These are phyloP conservation scores for Astreopora myriophthalma DNA, from an alignment of 64 coral and sea anemone species.

Conservation along the genomic window DNA sequence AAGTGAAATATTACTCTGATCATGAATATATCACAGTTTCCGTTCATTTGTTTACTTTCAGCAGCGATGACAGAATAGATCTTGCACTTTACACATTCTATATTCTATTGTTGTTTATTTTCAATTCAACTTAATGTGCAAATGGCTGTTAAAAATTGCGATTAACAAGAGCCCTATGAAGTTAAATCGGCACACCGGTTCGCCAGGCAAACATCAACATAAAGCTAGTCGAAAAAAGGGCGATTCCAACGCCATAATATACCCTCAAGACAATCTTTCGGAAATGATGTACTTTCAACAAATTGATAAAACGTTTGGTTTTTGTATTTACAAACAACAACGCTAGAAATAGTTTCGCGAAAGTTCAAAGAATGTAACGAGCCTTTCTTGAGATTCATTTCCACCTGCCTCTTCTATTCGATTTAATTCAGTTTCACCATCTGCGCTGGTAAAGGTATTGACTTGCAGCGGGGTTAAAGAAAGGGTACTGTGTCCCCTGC, in stretches of 20 bases:
- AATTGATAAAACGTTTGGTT: too few species aligned
- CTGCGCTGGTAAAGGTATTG: background rate
- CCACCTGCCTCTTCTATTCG: background rate
- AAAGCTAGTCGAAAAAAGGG: too few species aligned
- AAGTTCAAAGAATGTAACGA: background rate
- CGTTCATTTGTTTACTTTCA: too few species aligned
- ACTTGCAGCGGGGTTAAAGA: background rate
- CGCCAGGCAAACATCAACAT: too few species aligned
- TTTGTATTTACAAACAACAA: too few species aligned
- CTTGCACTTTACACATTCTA: background rate
- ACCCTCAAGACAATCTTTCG: too few species aligned
- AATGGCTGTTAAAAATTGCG: background rate
- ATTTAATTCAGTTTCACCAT: background rate
- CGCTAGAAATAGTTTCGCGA: background rate
- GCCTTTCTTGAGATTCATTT: background rate
- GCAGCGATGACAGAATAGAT: too few species aligned
- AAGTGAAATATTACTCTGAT: too few species aligned
- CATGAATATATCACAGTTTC: too few species aligned
- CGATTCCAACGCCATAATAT: too few species aligned
- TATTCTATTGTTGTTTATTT: slow-evolving; percentile 8
- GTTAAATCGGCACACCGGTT: background rate
- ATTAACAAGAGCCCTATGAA: background rate
- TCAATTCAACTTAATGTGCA: background rate
- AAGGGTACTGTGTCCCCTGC: background rate
- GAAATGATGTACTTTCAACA: too few species aligned